Conservation (phyloP, 2,113 vertebrate species). For the Smithornis capensis region DNA sequence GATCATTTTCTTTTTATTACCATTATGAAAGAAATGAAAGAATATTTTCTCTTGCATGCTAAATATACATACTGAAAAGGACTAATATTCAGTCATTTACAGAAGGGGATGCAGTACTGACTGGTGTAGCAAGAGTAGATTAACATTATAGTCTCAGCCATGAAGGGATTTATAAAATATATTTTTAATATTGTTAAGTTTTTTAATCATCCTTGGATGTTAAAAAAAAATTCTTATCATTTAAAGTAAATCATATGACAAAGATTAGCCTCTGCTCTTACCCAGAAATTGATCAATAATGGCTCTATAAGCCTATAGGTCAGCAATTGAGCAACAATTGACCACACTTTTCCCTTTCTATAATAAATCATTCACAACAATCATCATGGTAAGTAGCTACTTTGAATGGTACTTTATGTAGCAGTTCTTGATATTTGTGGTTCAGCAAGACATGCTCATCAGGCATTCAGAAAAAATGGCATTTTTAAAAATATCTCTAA, state of each 20-base stretch:
- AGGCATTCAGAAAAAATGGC: not conserved
- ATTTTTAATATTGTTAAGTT: conserved; percentile 8
- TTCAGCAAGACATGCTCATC: not conserved
- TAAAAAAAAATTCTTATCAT: not conserved
- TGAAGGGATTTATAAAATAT: conserved; percentile 20
- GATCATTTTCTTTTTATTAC: conserved; percentile 42
- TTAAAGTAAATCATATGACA: not conserved
- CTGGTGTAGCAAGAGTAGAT: conserved; percentile 21
- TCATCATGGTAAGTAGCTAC: not conserved
- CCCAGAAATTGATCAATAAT: not conserved
- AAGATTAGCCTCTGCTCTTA: not conserved
- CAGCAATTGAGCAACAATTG: not conserved
- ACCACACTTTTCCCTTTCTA: not conserved
- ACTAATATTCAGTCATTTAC: conserved; percentile 15
- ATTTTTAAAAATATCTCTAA: not conserved
- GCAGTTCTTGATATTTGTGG: not conserved
- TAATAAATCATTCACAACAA: not conserved
- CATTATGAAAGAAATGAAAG: not conserved
- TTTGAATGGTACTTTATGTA: not conserved
- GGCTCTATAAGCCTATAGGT: not conserved
- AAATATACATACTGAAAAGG: conserved; percentile 41
- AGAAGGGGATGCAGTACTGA: not conserved
- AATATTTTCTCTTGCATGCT: conserved; percentile 13
- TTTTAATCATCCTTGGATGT: not conserved
- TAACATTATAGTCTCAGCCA: not conserved